Evolutionary conservation across 1,140 invertebrate genomes (phyloP).

Genomic region (Nomia melanderi): DNA sequence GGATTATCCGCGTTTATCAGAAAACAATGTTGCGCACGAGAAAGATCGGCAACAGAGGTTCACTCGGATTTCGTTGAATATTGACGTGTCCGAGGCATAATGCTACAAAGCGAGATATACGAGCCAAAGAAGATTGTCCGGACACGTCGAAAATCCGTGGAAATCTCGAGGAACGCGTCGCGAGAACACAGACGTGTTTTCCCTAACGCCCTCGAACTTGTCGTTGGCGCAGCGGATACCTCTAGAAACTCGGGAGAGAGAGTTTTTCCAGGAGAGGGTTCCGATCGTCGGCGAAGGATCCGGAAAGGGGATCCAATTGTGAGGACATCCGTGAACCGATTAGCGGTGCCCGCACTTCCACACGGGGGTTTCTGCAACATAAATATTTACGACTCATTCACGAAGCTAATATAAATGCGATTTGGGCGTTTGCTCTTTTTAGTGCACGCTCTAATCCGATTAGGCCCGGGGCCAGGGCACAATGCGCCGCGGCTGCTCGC

Average conservation of each 20-base stretch:
- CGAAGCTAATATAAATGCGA: conserved; percentile 81
- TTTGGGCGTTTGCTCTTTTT: conserved; percentile 81
- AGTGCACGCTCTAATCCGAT: conserved; percentile 76
- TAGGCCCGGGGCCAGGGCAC: conserved; percentile 61
- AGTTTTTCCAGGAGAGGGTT: neutral
- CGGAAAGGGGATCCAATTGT: conserved; percentile 71
- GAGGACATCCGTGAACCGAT: conserved; percentile 76
- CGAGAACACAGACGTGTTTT: neutral
- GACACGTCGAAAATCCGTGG: neutral
- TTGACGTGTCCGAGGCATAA: neutral
- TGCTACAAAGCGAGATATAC: neutral
- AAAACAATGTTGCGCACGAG: too few species aligned
- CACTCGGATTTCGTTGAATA: too few species aligned
- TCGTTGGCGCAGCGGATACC: too few species aligned
- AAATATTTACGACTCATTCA: conserved; percentile 82
- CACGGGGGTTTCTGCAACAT: conserved; percentile 72
- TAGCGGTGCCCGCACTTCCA: conserved; percentile 73
- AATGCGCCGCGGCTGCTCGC: conserved; percentile 61
- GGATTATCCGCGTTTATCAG: too few species aligned
- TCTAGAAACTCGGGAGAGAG: neutral
- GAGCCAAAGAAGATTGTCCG: neutral
- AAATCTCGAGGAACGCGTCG: neutral
- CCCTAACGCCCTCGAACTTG: conserved; percentile 5
- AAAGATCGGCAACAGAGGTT: too few species aligned
- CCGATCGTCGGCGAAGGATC: neutral